Conservation (phyloP, 2,888 invertebrate genomes). For the Eupithecia exiguata region DNA sequence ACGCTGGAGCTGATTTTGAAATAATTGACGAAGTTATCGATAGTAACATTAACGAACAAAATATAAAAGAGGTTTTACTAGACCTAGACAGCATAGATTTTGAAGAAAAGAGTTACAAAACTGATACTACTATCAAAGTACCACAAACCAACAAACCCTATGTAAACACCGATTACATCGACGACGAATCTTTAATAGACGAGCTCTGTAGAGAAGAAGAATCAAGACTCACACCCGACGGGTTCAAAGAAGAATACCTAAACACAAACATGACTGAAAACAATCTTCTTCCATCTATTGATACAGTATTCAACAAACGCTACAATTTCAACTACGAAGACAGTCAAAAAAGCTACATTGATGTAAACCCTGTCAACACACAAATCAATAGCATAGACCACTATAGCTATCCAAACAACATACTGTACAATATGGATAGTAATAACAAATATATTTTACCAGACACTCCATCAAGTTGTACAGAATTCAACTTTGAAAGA, state of each 20-base stretch:
- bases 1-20: constrained; percentile 63
- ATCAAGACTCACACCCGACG: constrained; percentile 68
- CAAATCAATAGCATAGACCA: constrained; percentile 69
- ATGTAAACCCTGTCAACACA: constrained; percentile 47
- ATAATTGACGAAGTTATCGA: constrained; percentile 73
- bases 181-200: constrained; percentile 78
- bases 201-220: constrained; percentile 80
- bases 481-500: constrained; percentile 72
- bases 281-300: constrained; percentile 75
- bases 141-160: constrained; percentile 52
- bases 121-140: constrained; percentile 51
- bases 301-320: constrained; percentile 75
- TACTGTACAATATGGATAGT: constrained; percentile 70
- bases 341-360: constrained; percentile 49
- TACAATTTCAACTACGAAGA: constrained; percentile 65
- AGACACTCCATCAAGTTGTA: constrained; percentile 76
- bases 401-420: constrained; percentile 79
- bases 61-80: constrained; percentile 76
- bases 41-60: constrained; percentile 72
- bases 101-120: constrained; percentile 66
- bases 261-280: constrained; percentile 59
- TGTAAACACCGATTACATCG: constrained; percentile 71
- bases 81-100: constrained; percentile 77
- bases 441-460: constrained; percentile 71
- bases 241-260: constrained; percentile 69